These are phyloP conservation scores for Eira barbara DNA, from an alignment of 2,113 vertebrate genomes.

Conservation along the genomic window DNA sequence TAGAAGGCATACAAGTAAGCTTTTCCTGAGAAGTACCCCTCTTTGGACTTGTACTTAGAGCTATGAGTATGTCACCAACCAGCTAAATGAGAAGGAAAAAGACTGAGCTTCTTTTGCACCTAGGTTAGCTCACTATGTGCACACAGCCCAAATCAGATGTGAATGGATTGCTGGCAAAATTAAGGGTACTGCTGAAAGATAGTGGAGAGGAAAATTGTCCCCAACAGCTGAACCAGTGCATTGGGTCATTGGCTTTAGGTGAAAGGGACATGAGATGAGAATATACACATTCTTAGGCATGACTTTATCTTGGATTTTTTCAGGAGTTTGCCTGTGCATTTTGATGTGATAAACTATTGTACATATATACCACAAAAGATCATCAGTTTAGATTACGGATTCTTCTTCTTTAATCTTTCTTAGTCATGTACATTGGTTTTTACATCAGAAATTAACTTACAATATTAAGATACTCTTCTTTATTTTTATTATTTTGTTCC, in stretches of 20 bases:
- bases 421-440: neutral
- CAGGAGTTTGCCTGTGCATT: neutral
- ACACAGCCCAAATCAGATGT: neutral
- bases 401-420: neutral
- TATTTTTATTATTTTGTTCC: neutral
- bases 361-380: neutral
- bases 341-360: neutral
- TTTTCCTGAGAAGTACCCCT: neutral
- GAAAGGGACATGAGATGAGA: neutral
- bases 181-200: neutral
- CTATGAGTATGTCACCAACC: neutral
- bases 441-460: neutral
- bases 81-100: neutral
- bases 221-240: neutral
- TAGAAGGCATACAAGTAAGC: neutral
- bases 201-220: neutral
- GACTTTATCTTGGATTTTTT: neutral
- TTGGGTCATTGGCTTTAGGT: neutral
- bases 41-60: neutral
- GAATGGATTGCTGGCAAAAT: neutral
- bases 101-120: neutral
- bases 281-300: neutral
- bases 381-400: neutral
- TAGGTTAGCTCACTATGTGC: neutral
- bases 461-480: neutral